A percentile compares a stretch with the other conserved stretches of the same genome.
Evolutionary conservation across 2,888 invertebrate genomes (phyloP).

Genomic region (Mylabris sibirica): DNA sequence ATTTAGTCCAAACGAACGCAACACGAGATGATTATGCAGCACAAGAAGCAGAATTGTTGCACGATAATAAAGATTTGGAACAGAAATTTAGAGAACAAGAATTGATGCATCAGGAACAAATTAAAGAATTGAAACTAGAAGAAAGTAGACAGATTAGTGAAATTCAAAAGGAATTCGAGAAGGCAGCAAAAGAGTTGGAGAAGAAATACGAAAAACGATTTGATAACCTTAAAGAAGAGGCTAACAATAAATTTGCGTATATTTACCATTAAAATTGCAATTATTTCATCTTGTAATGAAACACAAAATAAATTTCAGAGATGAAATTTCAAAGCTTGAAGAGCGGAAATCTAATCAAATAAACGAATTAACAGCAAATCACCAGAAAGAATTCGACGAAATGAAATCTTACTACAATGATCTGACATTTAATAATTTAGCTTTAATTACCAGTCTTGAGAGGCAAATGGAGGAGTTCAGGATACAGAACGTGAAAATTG

Average conservation of each 20-base stretch:
- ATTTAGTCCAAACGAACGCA: constrained; percentile 80
- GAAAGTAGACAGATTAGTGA: constrained; percentile 64
- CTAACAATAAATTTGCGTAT: constrained; percentile 71
- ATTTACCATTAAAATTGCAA: constrained; percentile 10
- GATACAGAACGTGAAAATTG: constrained; percentile 81
- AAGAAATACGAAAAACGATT: constrained; percentile 79
- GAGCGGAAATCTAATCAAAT: no score
- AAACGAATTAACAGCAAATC: constrained; percentile 66
- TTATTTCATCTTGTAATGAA: not conserved
- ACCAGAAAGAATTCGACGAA: constrained; percentile 66
- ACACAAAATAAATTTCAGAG: constrained; percentile 61
- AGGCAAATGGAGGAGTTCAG: constrained; percentile 79
- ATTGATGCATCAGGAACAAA: constrained; percentile 75
- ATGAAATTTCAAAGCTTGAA: no score
- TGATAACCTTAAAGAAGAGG: constrained; percentile 72
- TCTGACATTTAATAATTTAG: no score
- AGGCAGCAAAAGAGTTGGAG: constrained; percentile 73
- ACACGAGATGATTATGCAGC: constrained; percentile 84
- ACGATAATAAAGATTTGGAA: constrained; percentile 75
- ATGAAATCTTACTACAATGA: no score
- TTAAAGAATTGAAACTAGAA: constrained; percentile 74
- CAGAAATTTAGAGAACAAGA: constrained; percentile 74
- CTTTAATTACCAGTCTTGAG: constrained; percentile 64
- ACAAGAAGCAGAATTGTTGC: constrained; percentile 78
- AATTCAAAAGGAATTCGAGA: constrained; percentile 70